phyloP scores from a whole-genome alignment of 2,888 invertebrate genomes.

The Allacma fusca region DNA sequence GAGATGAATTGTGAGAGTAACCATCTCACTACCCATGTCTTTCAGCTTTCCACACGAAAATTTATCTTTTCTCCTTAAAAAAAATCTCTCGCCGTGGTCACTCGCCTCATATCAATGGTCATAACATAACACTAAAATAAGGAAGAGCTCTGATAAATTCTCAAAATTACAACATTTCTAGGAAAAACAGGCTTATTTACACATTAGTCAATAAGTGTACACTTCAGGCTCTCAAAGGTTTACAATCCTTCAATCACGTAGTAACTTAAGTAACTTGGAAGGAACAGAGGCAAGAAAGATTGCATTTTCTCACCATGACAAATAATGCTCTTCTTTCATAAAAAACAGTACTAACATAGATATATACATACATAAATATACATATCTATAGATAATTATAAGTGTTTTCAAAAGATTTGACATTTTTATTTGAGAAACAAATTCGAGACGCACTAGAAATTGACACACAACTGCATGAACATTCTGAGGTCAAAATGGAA shows the following conservation, averaged over 20 bases:
- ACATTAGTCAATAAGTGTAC: no score
- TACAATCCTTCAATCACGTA: no score
- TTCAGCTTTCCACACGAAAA: conserved; percentile 75
- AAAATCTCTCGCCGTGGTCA: neutral
- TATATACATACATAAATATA: no score
- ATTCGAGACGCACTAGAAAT: neutral
- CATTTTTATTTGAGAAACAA: conserved; percentile 12
- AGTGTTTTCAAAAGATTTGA: neutral
- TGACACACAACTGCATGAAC: neutral
- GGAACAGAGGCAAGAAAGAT: no score
- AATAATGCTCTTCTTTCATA: no score
- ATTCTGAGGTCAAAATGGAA: conserved; percentile 5
- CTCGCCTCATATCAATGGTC: neutral
- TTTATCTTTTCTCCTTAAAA: neutral
- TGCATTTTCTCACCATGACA: no score
- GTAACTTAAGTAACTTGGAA: no score
- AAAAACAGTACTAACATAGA: no score
- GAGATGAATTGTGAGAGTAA: conserved; percentile 75
- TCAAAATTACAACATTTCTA: no score
- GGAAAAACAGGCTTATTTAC: no score
- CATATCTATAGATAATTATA: neutral
- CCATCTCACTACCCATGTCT: conserved; percentile 99
- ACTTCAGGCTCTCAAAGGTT: no score
- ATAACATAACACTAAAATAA: neutral
- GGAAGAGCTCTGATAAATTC: no score